These are phyloP conservation scores for Laterallus jamaicensis DNA, from an alignment of 2,113 vertebrate genomes.

Conservation along the genomic window DNA sequence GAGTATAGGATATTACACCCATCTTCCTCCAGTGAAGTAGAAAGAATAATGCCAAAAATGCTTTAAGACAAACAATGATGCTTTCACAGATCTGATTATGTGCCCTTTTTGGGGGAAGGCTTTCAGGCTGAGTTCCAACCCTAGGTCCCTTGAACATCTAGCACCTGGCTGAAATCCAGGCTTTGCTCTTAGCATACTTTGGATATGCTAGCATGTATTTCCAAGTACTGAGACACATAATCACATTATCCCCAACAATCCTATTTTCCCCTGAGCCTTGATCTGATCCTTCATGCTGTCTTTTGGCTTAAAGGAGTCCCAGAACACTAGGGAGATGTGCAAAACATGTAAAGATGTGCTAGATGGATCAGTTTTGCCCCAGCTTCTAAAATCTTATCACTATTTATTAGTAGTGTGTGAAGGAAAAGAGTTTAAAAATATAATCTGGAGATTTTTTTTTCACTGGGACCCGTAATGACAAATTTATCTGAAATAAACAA, in stretches of 20 bases:
- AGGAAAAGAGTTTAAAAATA: not conserved
- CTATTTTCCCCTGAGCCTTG: not conserved
- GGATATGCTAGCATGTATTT: not conserved
- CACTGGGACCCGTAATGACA: not conserved
- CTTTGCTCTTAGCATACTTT: not conserved
- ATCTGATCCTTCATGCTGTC: not conserved
- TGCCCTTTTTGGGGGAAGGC: not conserved
- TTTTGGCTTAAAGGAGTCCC: not conserved
- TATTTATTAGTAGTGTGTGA: not conserved
- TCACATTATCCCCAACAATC: not conserved
- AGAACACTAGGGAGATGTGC: not conserved
- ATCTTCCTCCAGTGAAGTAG: not conserved
- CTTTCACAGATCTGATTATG: not conserved
- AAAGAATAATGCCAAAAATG: not conserved
- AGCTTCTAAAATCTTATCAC: not conserved
- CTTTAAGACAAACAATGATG: not conserved
- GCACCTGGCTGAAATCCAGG: not conserved
- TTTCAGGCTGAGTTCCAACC: not conserved
- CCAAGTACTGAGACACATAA: not conserved
- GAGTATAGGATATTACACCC: not conserved
- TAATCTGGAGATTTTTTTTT: not conserved
- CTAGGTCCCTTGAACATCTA: not conserved
- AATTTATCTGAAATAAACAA: constrained; percentile 7
- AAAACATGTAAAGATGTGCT: not conserved
- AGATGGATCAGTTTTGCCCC: not conserved